These are phyloP conservation scores for Amphipoea lucens DNA, from an alignment of 2,888 invertebrate genomes.

Conservation along the genomic window DNA sequence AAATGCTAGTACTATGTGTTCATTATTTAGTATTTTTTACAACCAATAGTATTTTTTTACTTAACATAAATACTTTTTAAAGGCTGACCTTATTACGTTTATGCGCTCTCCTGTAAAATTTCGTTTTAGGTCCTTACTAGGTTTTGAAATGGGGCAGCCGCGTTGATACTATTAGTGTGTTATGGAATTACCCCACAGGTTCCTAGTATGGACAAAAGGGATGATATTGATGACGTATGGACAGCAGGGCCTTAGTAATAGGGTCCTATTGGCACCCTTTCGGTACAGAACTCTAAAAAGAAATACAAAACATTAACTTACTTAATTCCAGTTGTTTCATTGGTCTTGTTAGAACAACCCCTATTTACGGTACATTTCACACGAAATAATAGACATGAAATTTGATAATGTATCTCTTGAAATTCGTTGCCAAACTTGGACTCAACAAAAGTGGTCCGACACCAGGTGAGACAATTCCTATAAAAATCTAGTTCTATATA, in stretches of 20 bases:
- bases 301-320: conserved; percentile 2
- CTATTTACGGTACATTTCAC: background rate
- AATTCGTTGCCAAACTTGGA: background rate
- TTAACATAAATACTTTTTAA: too few species aligned
- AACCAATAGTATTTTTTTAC: too few species aligned
- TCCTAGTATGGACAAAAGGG: too few species aligned
- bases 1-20: too few species aligned
- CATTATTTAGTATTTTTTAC: too few species aligned
- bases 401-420: background rate
- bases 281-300: background rate
- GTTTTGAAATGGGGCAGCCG: too few species aligned
- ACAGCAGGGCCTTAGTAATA: background rate
- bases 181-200: too few species aligned
- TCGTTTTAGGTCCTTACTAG: too few species aligned
- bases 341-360: rapidly evolving
- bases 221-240: background rate
- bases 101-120: too few species aligned
- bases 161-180: too few species aligned
- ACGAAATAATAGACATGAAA: background rate
- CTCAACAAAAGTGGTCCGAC: rapidly evolving
- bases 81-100: too few species aligned
- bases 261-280: background rate
- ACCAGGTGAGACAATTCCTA: background rate
- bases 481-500: background rate
- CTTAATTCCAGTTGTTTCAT: conserved; percentile 9